Evolutionary conservation across 1,140 invertebrate genomes (phyloP).

Genomic region (Drosophila rhopaloa): DNA sequence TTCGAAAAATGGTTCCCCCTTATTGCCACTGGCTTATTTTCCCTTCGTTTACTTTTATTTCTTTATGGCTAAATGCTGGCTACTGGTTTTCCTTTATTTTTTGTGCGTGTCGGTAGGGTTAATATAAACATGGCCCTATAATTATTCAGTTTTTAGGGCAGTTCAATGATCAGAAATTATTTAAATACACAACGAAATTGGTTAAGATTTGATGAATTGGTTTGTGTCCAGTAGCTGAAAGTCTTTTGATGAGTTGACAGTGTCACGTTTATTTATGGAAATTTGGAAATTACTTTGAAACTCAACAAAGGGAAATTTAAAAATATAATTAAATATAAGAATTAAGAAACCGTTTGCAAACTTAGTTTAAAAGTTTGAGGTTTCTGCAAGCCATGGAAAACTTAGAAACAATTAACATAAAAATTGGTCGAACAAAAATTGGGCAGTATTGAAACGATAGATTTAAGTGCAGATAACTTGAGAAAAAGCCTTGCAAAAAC

Average conservation of each 20-base stretch:
- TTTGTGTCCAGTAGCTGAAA: constrained; percentile 5
- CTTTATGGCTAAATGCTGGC: constrained; percentile 53
- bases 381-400: no score
- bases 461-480: no score
- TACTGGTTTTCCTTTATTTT: constrained; percentile 56
- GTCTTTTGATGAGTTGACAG: neutral
- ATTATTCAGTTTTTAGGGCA: constrained; percentile 11
- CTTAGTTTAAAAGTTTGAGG: no score
- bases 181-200: neutral
- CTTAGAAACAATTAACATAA: no score
- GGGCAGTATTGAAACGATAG: no score
- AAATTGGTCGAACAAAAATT: no score
- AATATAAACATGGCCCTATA: constrained; percentile 4
- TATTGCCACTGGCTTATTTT: constrained; percentile 31
- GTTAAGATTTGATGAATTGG: neutral
- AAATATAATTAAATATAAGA: no score
- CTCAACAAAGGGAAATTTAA: no score
- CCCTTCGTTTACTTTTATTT: constrained; percentile 39
- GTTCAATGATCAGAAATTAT: constrained; percentile 28
- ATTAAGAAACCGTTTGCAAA: no score
- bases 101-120: neutral
- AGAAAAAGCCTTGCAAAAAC: no score
- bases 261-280: neutral
- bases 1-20: constrained; percentile 70
- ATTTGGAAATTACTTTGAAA: neutral